Evolutionary conservation across 2,888 invertebrate genomes (phyloP).

Genomic region (Prosopocoilus inquinatus): DNA sequence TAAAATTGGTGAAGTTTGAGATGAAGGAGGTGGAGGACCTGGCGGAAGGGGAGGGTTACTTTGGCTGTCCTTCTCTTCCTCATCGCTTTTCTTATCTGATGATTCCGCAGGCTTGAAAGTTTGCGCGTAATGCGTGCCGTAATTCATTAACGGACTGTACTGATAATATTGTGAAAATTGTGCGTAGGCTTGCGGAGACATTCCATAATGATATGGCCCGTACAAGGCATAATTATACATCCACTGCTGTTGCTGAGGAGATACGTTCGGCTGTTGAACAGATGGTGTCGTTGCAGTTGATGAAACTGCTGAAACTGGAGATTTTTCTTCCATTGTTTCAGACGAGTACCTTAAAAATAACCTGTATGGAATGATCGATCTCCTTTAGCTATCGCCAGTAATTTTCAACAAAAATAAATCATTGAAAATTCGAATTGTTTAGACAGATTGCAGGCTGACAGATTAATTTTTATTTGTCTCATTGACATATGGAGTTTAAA

Average conservation of each 20-base stretch:
- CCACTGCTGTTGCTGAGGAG: conserved; percentile 24
- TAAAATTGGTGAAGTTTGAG: conserved; percentile 38
- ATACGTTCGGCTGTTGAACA: conserved; percentile 15
- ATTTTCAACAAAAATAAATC: no score
- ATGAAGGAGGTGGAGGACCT: conserved; percentile 55
- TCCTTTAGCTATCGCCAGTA: no score
- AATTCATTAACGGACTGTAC: conserved; percentile 38
- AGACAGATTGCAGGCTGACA: no score
- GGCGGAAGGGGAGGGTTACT: conserved; percentile 58
- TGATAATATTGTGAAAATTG: conserved; percentile 56
- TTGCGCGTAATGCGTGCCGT: conserved; percentile 31
- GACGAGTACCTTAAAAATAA: conserved; percentile 4
- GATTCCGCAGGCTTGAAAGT: conserved; percentile 47
- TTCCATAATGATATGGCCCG: conserved; percentile 25
- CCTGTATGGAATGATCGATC: not conserved
- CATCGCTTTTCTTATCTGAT: conserved; percentile 27
- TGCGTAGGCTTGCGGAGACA: conserved; percentile 43
- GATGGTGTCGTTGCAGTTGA: conserved; percentile 6
- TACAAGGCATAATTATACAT: conserved; percentile 31
- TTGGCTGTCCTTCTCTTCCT: conserved; percentile 36
- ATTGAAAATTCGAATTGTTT: no score
- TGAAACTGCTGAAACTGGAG: conserved; percentile 14
- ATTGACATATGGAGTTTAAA: no score
- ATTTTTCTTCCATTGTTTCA: conserved; percentile 20
- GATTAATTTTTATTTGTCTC: no score